Evolutionary conservation across 2,113 vertebrate genomes (phyloP).

Genomic region (Galeopterus variegatus): DNA sequence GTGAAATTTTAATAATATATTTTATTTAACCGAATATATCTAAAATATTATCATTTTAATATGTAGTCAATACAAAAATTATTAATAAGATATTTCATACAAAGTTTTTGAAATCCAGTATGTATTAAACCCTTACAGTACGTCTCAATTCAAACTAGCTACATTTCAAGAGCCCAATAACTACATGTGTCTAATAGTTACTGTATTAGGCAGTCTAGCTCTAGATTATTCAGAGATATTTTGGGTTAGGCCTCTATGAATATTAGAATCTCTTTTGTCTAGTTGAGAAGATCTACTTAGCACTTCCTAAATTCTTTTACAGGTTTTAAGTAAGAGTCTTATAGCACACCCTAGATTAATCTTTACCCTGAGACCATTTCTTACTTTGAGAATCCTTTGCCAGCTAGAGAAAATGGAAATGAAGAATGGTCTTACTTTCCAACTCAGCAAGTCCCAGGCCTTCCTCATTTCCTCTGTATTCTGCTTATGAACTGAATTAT

Average conservation of each 20-base stretch:
- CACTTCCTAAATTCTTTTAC: neutral
- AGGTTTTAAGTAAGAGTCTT: neutral
- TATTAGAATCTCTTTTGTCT: neutral
- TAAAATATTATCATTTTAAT: conserved; percentile 39
- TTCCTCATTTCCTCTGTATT: conserved; percentile 3
- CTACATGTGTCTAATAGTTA: neutral
- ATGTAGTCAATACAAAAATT: neutral
- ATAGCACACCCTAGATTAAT: neutral
- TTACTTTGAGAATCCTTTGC: conserved; percentile 25
- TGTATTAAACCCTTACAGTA: neutral
- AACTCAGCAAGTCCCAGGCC: neutral
- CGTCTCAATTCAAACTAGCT: neutral
- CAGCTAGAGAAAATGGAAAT: neutral
- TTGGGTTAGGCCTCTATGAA: neutral
- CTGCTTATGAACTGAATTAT: neutral
- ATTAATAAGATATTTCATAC: neutral
- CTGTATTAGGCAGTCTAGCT: neutral
- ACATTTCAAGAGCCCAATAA: neutral
- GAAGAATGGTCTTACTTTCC: neutral
- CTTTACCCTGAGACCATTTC: neutral
- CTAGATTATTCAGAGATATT: neutral
- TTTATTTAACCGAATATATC: conserved; percentile 9
- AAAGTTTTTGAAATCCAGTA: neutral
- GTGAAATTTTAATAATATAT: conserved; percentile 45
- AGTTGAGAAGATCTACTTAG: neutral